Base-by-base conservation (phyloP, 2,797 vertebrate species). In the Gorsachius magnificus region DNA sequence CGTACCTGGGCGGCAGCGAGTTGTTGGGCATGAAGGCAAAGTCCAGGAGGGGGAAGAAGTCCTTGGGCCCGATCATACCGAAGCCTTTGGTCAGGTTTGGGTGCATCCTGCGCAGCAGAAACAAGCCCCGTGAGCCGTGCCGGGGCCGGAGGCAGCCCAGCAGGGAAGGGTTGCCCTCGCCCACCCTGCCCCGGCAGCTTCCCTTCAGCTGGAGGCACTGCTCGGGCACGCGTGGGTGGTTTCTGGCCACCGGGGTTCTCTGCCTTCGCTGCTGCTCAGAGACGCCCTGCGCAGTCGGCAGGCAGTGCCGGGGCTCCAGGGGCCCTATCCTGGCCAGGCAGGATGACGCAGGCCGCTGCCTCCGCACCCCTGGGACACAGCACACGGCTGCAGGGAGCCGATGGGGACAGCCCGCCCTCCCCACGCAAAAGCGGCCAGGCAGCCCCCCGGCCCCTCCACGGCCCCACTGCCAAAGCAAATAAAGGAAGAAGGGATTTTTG, bases 1-100 rank as follows among this genome's bases (percentile, higher is more conserved):
- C 21, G 51, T 98, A 99, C 99, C 98, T 99, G 91, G 98, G 48
- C 0, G 99, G 96, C 56, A 99, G 98, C 0, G 99, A 99, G 60
- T 99, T 99, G 98, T 99, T 99, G 69, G 99, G 99, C 99, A 99
- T 99, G 97, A 98, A 99, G 90, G 99, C 99, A 12, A 99, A 99
- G 97, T 99, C 99, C 96, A 99, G 98, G 14, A 99, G 97, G 7
- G 99, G 99, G 93, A 99, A 99, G 90, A 99, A 99, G 88, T 99
- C 99, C 97, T 99, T 99, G 12, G 99, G 99, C 35, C 99, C 99
- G 58, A 99, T 98, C 97, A 99, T 99, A 15, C 99, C 99, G 22
- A 99, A 99, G 88, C 99, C 99, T 96, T 99, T 99, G 41, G 99
- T 99, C 91, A 99, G 97, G 97, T 99, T 99, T 33, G 99, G 97